Evolutionary conservation across 2,797 vertebrate species (phyloP).

Genomic region (Protosalanx chinensis): DNA sequence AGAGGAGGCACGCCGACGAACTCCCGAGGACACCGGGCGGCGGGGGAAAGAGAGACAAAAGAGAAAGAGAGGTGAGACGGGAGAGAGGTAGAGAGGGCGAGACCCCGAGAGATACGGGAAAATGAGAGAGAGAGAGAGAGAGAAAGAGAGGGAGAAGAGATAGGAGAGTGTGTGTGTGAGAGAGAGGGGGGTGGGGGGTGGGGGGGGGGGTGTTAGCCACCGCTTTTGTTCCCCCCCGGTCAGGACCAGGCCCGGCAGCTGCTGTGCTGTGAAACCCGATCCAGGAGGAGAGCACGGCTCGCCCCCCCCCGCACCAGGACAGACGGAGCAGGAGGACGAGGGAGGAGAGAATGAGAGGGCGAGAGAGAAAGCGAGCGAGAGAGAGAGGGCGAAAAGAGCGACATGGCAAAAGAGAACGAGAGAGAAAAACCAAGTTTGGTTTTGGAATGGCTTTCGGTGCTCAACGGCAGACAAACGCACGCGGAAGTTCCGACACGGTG

Average conservation of each 20-base stretch:
- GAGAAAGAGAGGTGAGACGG: neutral
- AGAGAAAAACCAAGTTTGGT: neutral
- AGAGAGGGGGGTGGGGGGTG: slow-evolving; percentile 5
- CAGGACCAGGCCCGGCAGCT: slow-evolving; percentile 2
- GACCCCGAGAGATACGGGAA: neutral
- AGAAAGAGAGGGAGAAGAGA: neutral
- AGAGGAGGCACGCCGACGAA: neutral
- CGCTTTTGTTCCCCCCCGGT: neutral
- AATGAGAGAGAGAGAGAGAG: neutral
- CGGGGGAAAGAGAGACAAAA: neutral
- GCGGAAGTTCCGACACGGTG: too few species aligned
- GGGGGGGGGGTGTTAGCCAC: too few species aligned
- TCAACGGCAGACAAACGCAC: too few species aligned
- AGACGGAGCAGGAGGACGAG: too few species aligned
- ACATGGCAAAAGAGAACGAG: neutral
- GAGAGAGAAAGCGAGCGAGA: too few species aligned
- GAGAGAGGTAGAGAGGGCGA: neutral
- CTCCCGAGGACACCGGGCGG: too few species aligned
- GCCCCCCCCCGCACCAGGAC: neutral
- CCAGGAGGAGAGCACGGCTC: neutral
- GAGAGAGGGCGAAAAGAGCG: neutral
- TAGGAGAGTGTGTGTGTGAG: neutral
- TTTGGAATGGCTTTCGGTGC: too few species aligned
- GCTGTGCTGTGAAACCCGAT: slow-evolving; percentile 6
- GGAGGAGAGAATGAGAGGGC: neutral